phyloP scores from a whole-genome alignment of 2,113 vertebrate species.

The Dasypus novemcinctus region DNA sequence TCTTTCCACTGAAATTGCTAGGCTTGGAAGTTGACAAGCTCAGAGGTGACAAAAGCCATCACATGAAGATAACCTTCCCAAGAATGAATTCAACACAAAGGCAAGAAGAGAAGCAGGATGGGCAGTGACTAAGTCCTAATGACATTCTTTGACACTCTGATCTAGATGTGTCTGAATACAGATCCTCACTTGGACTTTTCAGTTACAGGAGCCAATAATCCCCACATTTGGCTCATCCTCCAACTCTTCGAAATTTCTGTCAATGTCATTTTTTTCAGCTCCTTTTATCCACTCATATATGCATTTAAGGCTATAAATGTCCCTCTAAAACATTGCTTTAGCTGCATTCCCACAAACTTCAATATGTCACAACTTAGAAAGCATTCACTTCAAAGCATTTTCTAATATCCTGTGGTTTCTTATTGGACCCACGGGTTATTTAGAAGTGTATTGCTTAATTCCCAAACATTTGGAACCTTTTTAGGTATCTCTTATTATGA shows the following conservation, averaged over 20 bases:
- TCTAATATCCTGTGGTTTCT: too few species aligned
- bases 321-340: too few species aligned
- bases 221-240: not conserved
- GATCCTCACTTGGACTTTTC: not conserved
- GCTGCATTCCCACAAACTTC: not conserved
- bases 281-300: rapidly evolving
- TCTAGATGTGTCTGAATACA: not conserved
- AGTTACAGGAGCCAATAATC: not conserved
- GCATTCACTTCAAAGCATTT: not conserved
- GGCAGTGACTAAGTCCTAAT: not conserved
- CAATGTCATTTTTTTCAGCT: not conserved
- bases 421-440: not conserved
- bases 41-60: not conserved
- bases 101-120: not conserved
- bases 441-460: not conserved
- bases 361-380: not conserved
- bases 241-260: not conserved
- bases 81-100: not conserved
- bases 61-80: not conserved
- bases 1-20: not conserved
- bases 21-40: not conserved
- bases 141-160: not conserved
- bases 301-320: too few species aligned
- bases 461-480: not conserved
- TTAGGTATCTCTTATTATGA: not conserved